Base-by-base conservation (phyloP, 1,140 invertebrate species). In the Papilio dardanus region DNA sequence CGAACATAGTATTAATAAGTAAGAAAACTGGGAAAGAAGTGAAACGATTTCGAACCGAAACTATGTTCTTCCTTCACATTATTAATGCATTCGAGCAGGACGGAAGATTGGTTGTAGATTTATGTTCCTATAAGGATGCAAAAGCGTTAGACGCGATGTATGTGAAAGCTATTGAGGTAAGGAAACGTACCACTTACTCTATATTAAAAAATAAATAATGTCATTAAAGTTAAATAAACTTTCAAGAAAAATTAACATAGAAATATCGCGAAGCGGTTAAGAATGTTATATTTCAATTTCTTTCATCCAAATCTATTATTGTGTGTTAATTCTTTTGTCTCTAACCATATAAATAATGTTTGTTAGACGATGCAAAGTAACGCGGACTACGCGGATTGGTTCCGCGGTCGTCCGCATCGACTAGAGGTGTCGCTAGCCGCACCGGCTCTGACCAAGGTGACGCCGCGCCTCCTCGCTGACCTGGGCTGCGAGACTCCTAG, bases 121-220 rank as follows among this genome's bases (percentile, higher is more conserved):
- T 99, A 40, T 98, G 97, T 83, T 95, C 95, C 69, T 98, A 98
- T 85, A 95, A 96, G 76, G 95, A 98, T 93, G 95, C 97, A 0
- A 94, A 96, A 77, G 97, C 97, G 94, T 88, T 98, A 16, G 96
- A 98, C 78, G 98, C 97, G 79, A 97, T 98, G 97, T 98, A 97
- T 80, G 92, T 97, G 24, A 95, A 97, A 73, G 95, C 96, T 24
- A 95, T 98, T 86, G 95, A 96, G 94, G 96, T 97, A 93, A 88
- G 82, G 14, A 58, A 28, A 19, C 50, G 0, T 54, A 14, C 2
- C 28, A 28, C 8, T 58, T 1, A 28, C 10, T 7, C 54, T 24
- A 2, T n/a, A n/a, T n/a, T n/a, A n/a, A n/a, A n/a, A n/a, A n/a
- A n/a, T n/a, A n/a, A n/a, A n/a, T n/a, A 37, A 8, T 37, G 3